Evolutionary conservation across 1,140 invertebrate species (phyloP), one percentile per base, ranked within the genome.

Genomic region (Aphelenchoides fujianensis): DNA sequence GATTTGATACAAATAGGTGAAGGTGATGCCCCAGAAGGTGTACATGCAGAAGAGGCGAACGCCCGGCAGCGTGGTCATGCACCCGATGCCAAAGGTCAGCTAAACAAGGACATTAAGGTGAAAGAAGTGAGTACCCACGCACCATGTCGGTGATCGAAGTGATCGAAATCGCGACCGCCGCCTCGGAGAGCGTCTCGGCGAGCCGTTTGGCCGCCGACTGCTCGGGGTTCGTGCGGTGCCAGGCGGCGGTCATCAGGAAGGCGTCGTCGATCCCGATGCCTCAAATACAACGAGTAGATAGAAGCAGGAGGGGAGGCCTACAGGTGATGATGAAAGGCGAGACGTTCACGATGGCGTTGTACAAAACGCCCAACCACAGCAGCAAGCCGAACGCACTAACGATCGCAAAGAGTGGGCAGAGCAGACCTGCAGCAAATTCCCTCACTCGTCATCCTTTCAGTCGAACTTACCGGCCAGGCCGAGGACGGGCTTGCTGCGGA

Each of bases 291-390:
- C 12, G 41, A 48, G 41, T 66, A 12, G 27, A 12, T 9, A 55
- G 12, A 66, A 37, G 53, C 12, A 66, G 23, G 41, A 48, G 23
- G 12, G 27, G 32, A 52, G 27, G 87, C 90, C 90, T 88, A 95
- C 94, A 93, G 70, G 96, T 90, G 90, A 95, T 93, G 48, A 97
- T 89, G 82, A 96, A 95, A 3, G 94, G 94, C 1, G 93, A 93
- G 0, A 93, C 92, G 59, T 95, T 88, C 85, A 95, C 95, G 72
- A 97, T 93, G 19, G 92, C 92, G 77, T 96, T 96, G 85, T 96
- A 96, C 70, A 92, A 91, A 52, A 94, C 89, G 3, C 92, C 93
- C 62, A 90, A 87, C 86, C 95, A 95, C 84, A 93, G 91, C 72
- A 93, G 91, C 48, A 93, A 86, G 48, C 95, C 94, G 79, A 97